Percentiles rank a stretch among this genome's conserved stretches.
Evolutionary conservation across 2,888 invertebrate species (phyloP).

Genomic region (Idaea dimidiata): DNA sequence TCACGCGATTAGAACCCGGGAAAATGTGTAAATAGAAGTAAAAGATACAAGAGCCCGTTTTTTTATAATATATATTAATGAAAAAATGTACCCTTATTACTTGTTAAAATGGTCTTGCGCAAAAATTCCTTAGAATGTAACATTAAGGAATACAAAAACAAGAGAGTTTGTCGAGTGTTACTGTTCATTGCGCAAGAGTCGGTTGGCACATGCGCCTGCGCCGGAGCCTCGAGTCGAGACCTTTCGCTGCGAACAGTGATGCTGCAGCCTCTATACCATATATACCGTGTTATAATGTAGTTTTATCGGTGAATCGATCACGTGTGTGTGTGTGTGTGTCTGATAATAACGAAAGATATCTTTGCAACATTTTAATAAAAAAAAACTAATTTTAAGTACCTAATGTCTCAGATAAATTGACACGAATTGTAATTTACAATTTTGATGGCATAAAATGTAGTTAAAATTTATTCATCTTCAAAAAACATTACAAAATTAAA

Average conservation of each 20-base stretch:
- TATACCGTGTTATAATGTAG: slow-evolving; percentile 11
- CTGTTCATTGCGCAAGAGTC: slow-evolving; percentile 12
- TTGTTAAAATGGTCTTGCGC: background rate
- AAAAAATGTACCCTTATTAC: background rate
- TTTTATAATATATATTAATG: too few species aligned
- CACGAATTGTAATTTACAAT: too few species aligned
- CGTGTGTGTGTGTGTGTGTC: slow-evolving; percentile 3
- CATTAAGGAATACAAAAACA: background rate
- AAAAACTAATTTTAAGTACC: too few species aligned
- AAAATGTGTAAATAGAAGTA: too few species aligned
- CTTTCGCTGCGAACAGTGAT: slow-evolving; percentile 1
- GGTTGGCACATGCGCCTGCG: background rate
- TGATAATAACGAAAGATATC: background rate
- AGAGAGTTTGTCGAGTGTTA: background rate
- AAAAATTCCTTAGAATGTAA: background rate
- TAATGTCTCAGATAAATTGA: background rate
- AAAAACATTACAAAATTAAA: too few species aligned
- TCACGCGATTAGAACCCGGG: too few species aligned
- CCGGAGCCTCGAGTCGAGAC: background rate
- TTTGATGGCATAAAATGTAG: too few species aligned
- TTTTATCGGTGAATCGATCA: slow-evolving; percentile 7
- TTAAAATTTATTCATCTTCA: too few species aligned
- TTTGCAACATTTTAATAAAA: background rate
- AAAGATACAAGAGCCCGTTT: too few species aligned
- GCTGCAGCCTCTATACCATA: background rate